phyloP scores from a whole-genome alignment of 2,113 vertebrate species.

The Papio anubis region DNA sequence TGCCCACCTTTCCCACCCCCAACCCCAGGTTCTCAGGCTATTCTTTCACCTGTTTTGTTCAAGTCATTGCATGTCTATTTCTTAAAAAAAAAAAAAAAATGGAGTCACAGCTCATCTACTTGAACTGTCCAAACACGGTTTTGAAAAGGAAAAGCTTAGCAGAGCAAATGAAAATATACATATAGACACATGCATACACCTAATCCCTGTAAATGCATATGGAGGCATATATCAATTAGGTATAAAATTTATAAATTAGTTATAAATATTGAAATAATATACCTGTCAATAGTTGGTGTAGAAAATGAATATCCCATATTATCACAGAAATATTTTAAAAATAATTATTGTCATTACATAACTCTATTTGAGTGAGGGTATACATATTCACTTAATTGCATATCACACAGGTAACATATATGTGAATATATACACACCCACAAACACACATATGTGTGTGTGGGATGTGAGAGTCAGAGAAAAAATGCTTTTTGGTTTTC shows the following conservation, averaged over 20 bases:
- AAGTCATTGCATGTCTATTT: neutral
- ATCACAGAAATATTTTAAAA: neutral
- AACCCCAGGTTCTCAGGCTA: neutral
- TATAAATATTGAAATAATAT: neutral
- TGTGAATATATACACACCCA: neutral
- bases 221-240: neutral
- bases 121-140: neutral
- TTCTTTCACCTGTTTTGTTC: neutral
- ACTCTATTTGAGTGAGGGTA: neutral
- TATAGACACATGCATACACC: neutral
- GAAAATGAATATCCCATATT: neutral
- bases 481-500: neutral
- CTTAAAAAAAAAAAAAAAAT: neutral
- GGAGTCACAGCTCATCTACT: neutral
- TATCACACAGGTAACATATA: neutral
- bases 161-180: neutral
- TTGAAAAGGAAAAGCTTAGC: neutral
- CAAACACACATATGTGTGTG: too few relatives aligned
- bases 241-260: neutral
- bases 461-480: neutral
- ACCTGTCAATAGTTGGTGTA: neutral
- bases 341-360: neutral
- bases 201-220: neutral
- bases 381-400: neutral
- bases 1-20: accelerated